These are phyloP conservation scores for Fistularia commersonii DNA, from an alignment of 2,797 vertebrate species.

Conservation along the genomic window DNA sequence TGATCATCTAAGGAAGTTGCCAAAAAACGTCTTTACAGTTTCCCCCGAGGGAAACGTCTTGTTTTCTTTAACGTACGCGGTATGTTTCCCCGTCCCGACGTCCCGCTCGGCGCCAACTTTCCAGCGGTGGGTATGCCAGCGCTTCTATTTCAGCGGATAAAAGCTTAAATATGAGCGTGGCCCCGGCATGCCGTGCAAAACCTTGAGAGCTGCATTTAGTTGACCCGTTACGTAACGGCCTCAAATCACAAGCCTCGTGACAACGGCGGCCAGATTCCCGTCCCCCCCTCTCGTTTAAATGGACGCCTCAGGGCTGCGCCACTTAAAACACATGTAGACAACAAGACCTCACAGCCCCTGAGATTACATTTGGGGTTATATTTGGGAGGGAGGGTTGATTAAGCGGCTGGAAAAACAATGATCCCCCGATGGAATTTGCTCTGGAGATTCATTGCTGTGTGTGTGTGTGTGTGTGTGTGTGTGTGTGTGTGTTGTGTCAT, in stretches of 20 bases:
- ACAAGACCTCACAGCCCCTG: conserved; percentile 4
- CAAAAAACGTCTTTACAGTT: too few species aligned
- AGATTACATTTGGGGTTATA: conserved; percentile 15
- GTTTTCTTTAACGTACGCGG: neutral
- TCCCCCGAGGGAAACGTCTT: too few species aligned
- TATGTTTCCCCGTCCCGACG: too few species aligned
- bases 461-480: too few species aligned
- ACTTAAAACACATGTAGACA: conserved; percentile 6
- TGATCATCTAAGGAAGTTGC: too few species aligned
- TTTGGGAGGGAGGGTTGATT: conserved; percentile 4
- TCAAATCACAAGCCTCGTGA: conserved; percentile 31
- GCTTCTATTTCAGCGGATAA: conserved; percentile 1
- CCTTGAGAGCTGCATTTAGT: conserved; percentile 3
- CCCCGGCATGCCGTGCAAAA: conserved; percentile 1
- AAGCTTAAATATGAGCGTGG: conserved; percentile 3
- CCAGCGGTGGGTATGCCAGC: neutral
- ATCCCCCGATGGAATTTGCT: conserved; percentile 1
- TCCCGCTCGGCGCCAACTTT: neutral
- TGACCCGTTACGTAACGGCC: conserved; percentile 16
- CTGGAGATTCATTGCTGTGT: neutral
- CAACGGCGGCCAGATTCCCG: conserved; percentile 20
- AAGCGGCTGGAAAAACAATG: conserved; percentile 13
- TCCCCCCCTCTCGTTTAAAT: conserved; percentile 24
- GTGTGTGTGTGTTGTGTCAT: too few species aligned
- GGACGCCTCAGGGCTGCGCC: conserved; percentile 9